Evolutionary conservation across 2,797 vertebrate species (phyloP), one percentile per base, ranked within the genome.

Genomic region (Cryptoprocta ferox): DNA sequence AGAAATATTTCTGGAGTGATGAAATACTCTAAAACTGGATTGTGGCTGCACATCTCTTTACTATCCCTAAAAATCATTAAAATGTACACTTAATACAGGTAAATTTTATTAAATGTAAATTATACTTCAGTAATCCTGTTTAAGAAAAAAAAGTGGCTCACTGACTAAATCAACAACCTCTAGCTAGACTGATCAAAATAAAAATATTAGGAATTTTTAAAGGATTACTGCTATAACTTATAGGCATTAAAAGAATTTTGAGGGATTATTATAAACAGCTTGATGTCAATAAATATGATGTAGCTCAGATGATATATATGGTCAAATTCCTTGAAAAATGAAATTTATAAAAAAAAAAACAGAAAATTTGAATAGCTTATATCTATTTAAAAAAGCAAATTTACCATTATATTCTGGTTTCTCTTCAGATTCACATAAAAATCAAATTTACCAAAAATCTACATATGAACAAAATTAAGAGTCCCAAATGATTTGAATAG

Each of bases 361-460:
- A 84, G 28, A 75, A 93, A 68, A 90, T 50, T 11, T 75, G 21
- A 81, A 37, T 39, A 94, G 45, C 11, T 70, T 81, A 28, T 53
- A 82, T 76, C 48, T 86, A 32, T 68, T 89, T 93, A 63, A 45
- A 63, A 83, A 96, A 86, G 12, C 93, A 42, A 42, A 19, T 70
- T 86, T 75, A 86, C 63, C 30, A 65, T 65, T 65, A 65, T 65
- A 65, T 15, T 65, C 63, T 16, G 30, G 63, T 65, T 65, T 65
- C 63, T 65, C 63, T 65, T 65, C 30, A 32, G 28, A 63, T 12
- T 63, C 61, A 63, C 63, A 65, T 13, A 92, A 37, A 37, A 15
- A 65, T 13, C 92, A 37, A 32, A 12, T 84, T 84, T 78, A 79
- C 66, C n/a, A 83, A 90, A 80, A 71, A 65, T 21, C 30, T 80